Conservation (phyloP, 2,113 vertebrate species). For the Hiodon tergisus region DNA sequence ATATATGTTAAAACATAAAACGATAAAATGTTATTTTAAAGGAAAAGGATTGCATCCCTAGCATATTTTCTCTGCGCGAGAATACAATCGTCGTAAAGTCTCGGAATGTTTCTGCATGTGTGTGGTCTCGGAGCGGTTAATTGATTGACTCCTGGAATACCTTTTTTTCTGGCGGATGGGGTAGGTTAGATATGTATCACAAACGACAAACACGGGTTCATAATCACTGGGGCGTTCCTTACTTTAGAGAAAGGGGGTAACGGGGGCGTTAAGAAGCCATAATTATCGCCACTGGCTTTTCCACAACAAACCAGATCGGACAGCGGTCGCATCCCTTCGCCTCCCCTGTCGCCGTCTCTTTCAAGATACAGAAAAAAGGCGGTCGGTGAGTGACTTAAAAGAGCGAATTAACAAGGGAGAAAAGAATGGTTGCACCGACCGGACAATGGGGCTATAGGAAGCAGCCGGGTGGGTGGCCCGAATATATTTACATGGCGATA, state of each 20-base stretch:
- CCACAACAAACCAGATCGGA: conserved; percentile 15
- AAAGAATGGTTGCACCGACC: conserved; percentile 18
- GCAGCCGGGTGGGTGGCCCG: conserved; percentile 26
- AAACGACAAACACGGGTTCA: conserved; percentile 23
- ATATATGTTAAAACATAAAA: no score
- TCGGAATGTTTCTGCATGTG: conserved; percentile 17
- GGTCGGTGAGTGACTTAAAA: conserved; percentile 27
- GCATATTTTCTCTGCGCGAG: no score
- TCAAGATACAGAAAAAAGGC: conserved; percentile 24
- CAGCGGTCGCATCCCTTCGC: conserved; percentile 14
- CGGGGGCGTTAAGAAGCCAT: conserved; percentile 6
- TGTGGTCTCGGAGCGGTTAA: conserved; percentile 26
- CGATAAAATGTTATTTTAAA: no score
- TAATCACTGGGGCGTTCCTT: conserved; percentile 26
- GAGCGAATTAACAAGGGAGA: conserved; percentile 17
- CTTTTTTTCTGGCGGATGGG: conserved; percentile 7
- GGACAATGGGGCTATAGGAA: conserved; percentile 30
- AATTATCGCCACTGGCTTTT: conserved; percentile 22
- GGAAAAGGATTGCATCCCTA: no score
- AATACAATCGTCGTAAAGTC: not conserved
- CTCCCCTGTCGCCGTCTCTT: conserved; percentile 25
- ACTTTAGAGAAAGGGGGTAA: conserved; percentile 4
- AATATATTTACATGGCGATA: conserved; percentile 28
- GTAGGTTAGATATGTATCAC: conserved; percentile 14
- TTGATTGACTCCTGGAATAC: conserved; percentile 28